A percentile compares a stretch with the other conserved stretches of the same genome.
phyloP scores from a whole-genome alignment of 2,888 invertebrate species.

The Parnassius mnemosyne region DNA sequence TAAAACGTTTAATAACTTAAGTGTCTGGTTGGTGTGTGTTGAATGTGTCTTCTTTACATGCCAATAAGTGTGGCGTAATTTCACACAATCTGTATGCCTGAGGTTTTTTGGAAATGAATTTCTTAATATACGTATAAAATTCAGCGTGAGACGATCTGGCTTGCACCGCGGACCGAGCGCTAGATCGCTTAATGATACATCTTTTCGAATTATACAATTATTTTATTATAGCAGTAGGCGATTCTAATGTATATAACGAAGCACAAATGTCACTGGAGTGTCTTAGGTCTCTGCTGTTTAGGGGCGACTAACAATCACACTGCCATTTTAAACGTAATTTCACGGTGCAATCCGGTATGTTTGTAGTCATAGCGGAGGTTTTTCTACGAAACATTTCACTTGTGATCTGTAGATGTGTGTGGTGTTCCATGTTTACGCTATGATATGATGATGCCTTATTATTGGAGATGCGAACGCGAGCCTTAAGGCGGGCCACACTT shows the following conservation, averaged over 20 bases:
- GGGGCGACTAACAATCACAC: conserved; percentile 67
- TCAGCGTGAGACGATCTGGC: conserved; percentile 62
- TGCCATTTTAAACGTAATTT: conserved; percentile 70
- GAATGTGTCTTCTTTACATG: conserved; percentile 75
- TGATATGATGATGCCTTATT: conserved; percentile 69
- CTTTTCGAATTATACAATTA: conserved; percentile 53
- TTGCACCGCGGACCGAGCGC: conserved; percentile 73
- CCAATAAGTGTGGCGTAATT: conserved; percentile 66
- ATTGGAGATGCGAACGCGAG: conserved; percentile 47
- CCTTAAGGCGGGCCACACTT: conserved; percentile 26
- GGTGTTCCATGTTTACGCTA: conserved; percentile 49
- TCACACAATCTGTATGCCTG: conserved; percentile 67
- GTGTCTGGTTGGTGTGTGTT: conserved; percentile 69
- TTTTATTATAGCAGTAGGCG: conserved; percentile 64
- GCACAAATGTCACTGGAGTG: conserved; percentile 73
- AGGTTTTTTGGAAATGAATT: conserved; percentile 72
- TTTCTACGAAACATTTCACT: conserved; percentile 42
- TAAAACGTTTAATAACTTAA: conserved; percentile 54
- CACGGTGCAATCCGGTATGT: conserved; percentile 60
- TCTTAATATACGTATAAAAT: conserved; percentile 71
- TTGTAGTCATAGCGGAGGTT: conserved; percentile 42
- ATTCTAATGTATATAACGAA: conserved; percentile 57
- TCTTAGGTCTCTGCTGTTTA: conserved; percentile 54
- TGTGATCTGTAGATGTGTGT: conserved; percentile 40
- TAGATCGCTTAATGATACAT: conserved; percentile 56